Conservation (phyloP, 2,888 invertebrate species). For the Epinotia nisella region DNA sequence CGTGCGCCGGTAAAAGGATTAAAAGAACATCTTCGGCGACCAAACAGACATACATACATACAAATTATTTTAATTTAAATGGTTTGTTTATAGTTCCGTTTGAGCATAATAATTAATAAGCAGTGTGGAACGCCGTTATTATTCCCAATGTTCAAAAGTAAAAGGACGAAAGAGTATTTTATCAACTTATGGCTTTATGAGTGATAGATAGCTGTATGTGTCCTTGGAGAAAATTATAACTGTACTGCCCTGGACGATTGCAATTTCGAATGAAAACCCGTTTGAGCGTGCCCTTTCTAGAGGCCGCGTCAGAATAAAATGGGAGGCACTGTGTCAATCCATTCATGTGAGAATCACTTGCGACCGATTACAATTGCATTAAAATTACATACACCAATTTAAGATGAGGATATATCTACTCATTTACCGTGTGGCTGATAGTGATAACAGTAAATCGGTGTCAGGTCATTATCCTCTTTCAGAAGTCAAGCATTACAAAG, state of each 20-base stretch:
- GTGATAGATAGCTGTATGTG: background rate
- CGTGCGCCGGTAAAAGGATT: background rate
- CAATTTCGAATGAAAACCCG: conserved; percentile 26
- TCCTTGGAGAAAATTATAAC: conserved; percentile 33
- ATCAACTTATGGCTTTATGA: conserved; percentile 1
- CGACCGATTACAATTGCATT: background rate
- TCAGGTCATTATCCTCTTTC: background rate
- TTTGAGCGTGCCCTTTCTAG: conserved; percentile 36
- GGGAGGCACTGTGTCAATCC: conserved; percentile 20
- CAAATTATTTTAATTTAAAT: conserved; percentile 8
- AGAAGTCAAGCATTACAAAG: too few relatives aligned
- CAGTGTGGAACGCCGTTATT: conserved; percentile 7
- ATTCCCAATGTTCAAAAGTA: background rate
- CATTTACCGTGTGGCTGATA: too few relatives aligned
- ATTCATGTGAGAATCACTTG: background rate
- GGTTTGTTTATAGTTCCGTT: conserved; percentile 23
- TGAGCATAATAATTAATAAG: conserved; percentile 23
- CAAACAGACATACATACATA: background rate
- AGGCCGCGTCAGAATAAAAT: conserved; percentile 23
- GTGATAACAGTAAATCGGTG: background rate
- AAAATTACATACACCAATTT: background rate
- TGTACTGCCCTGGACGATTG: conserved; percentile 16
- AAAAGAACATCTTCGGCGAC: background rate
- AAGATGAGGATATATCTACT: background rate
- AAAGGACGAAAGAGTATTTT: background rate